phyloP scores from a whole-genome alignment of 2,113 vertebrate genomes.

The Aleadryas rufinucha region DNA sequence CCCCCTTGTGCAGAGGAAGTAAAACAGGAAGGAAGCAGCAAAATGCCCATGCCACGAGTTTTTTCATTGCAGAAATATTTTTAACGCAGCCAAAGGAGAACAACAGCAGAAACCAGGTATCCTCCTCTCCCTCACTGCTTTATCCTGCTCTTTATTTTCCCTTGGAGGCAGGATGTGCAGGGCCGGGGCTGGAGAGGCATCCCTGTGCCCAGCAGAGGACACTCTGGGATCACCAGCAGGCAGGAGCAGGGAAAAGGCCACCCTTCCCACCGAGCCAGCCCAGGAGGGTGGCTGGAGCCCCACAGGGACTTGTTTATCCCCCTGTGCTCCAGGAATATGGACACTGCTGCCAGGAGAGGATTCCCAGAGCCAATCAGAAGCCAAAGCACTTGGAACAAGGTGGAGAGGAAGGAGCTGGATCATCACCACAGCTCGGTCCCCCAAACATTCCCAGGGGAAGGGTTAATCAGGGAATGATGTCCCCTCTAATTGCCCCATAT shows the following conservation, averaged over 20 bases:
- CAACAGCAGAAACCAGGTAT: neutral
- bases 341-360: neutral
- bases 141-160: neutral
- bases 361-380: neutral
- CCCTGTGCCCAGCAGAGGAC: constrained; percentile 16
- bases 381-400: neutral
- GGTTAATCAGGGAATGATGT: rapidly evolving
- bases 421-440: rapidly evolving
- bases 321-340: rapidly evolving
- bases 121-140: neutral
- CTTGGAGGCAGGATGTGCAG: neutral
- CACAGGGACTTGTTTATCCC: rapidly evolving
- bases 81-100: neutral
- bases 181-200: neutral
- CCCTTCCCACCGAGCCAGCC: neutral
- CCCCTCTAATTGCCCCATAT: neutral
- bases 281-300: neutral
- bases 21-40: neutral
- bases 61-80: neutral
- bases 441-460: neutral
- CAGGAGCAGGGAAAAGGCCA: neutral
- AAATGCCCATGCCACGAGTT: neutral
- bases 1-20: neutral
- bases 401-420: neutral
- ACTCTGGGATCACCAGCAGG: neutral